A percentile compares a stretch with the other conserved stretches of the same genome.
phyloP scores from a whole-genome alignment of 2,888 invertebrate species.

The Epinotia bilunana region DNA sequence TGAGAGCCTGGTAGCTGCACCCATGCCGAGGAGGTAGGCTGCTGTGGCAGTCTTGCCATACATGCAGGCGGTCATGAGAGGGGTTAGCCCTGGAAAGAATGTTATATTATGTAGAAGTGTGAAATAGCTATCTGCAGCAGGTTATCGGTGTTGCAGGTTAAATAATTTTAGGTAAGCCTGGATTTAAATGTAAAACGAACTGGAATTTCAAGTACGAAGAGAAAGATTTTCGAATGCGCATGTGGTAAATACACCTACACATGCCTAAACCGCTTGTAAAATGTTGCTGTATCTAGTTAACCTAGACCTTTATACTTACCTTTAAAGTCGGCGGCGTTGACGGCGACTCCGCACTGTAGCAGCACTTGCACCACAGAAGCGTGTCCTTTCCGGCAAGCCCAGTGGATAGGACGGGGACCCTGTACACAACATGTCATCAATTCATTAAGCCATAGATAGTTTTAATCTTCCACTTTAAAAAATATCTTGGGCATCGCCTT shows the following conservation, averaged over 20 bases:
- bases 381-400: conserved; percentile 97
- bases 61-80: conserved; percentile 96
- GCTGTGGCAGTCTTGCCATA: conserved; percentile 96
- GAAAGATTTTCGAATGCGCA: too few relatives aligned
- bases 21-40: conserved; percentile 95
- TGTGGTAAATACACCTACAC: too few relatives aligned
- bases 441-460: too few relatives aligned
- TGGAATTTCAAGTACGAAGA: too few relatives aligned
- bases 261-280: too few relatives aligned
- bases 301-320: conserved; percentile 66
- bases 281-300: too few relatives aligned
- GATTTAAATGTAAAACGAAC: too few relatives aligned
- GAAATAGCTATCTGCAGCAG: not conserved
- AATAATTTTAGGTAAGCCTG: too few relatives aligned
- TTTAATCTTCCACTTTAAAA: too few relatives aligned
- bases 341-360: conserved; percentile 92
- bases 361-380: conserved; percentile 93
- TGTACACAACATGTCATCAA: conserved; percentile 46
- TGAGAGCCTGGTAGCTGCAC: conserved; percentile 92
- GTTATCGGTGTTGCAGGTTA: not conserved
- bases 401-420: conserved; percentile 96
- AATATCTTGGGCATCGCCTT: too few relatives aligned
- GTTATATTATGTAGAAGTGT: not conserved
- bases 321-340: conserved; percentile 96
- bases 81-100: conserved; percentile 87